Percentiles rank a stretch among this genome's conserved stretches.
phyloP scores from a whole-genome alignment of 1,140 invertebrate genomes.

The Neodiprion virginianus region DNA sequence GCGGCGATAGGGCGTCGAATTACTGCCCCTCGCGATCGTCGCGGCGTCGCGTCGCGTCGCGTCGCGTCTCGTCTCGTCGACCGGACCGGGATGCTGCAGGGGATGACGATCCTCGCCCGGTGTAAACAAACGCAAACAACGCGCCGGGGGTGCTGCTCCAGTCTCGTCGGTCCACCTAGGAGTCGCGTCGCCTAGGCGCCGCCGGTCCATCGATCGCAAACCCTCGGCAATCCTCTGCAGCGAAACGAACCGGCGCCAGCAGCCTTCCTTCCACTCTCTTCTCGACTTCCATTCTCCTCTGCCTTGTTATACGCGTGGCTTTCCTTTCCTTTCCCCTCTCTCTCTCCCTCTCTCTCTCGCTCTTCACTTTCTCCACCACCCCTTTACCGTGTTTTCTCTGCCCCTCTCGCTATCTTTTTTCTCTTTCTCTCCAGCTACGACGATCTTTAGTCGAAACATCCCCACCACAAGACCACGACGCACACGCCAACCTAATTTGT shows the following conservation, averaged over 20 bases:
- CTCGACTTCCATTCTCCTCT: too few species aligned
- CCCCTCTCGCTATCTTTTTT: too few species aligned
- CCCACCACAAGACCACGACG: too few species aligned
- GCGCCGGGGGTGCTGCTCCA: neutral
- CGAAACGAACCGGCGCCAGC: conserved; percentile 18
- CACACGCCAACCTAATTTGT: too few species aligned
- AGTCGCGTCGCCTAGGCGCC: conserved; percentile 29
- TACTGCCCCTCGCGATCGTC: neutral
- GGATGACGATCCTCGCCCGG: neutral
- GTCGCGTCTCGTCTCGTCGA: neutral
- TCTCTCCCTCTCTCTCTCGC: too few species aligned
- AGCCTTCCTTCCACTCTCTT: too few species aligned
- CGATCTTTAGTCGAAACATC: too few species aligned
- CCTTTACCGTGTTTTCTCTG: too few species aligned
- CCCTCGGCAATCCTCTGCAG: conserved; percentile 5
- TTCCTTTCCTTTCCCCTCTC: too few species aligned
- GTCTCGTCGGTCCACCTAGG: conserved; percentile 22
- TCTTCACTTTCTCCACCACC: too few species aligned
- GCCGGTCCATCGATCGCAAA: conserved; percentile 27
- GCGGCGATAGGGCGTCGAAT: neutral
- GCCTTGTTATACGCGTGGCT: too few species aligned
- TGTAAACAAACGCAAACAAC: conserved; percentile 26
- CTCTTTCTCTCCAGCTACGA: too few species aligned
- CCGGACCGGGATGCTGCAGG: neutral
- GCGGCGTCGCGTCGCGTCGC: neutral